A percentile compares a stretch with the other conserved stretches of the same genome.
Conservation (phyloP, 1,140 invertebrate genomes). For the Drosophila eugracilis region DNA sequence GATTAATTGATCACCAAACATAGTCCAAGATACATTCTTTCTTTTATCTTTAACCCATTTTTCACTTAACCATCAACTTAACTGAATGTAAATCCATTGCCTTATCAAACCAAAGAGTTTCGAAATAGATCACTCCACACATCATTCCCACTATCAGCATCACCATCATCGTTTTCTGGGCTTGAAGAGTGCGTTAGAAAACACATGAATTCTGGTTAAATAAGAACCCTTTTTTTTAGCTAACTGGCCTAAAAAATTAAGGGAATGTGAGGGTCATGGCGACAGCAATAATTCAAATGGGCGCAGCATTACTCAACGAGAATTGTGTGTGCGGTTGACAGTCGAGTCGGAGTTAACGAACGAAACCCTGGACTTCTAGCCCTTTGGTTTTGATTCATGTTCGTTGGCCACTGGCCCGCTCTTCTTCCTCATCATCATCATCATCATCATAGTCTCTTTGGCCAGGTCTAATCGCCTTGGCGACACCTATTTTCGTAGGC, state of each 20-base stretch:
- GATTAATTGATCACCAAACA: too few relatives aligned
- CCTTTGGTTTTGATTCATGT: conserved; percentile 75
- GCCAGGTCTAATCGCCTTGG: conserved; percentile 71
- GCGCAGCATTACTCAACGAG: conserved; percentile 74
- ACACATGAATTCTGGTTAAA: conserved; percentile 43
- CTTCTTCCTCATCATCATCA: conserved; percentile 2
- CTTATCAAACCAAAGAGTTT: conserved; percentile 8
- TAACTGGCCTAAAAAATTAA: conserved; percentile 40
- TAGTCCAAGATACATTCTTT: not conserved
- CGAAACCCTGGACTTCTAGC: conserved; percentile 20
- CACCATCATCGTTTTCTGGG: conserved; percentile 27
- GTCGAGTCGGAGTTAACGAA: conserved; percentile 65
- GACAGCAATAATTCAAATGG: conserved; percentile 80
- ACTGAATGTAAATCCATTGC: not conserved
- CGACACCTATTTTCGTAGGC: conserved; percentile 80
- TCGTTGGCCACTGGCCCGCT: conserved; percentile 25
- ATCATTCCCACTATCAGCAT: conserved; percentile 23
- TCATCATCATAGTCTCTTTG: too few relatives aligned
- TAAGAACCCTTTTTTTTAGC: conserved; percentile 47
- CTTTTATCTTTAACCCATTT: not conserved
- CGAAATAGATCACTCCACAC: conserved; percentile 19
- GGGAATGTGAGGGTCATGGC: conserved; percentile 42
- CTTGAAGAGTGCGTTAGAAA: conserved; percentile 29
- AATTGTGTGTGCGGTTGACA: conserved; percentile 52
- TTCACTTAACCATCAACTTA: not conserved